Base-by-base conservation (phyloP, 2,888 invertebrate species). In the Limnephilus marmoratus region DNA sequence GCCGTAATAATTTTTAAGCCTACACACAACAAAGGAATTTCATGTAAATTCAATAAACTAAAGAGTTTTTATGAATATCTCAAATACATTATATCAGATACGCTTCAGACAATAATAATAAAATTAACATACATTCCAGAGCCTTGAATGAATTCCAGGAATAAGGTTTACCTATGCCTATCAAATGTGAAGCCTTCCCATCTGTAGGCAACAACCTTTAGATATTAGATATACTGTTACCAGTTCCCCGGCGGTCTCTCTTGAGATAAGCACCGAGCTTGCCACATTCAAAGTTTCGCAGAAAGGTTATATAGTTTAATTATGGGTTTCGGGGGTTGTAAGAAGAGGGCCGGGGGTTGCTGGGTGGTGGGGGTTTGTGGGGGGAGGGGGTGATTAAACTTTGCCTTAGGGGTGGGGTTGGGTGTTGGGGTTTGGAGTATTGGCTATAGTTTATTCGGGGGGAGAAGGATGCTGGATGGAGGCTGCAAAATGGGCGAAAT, bases 281-380 rank as follows among this genome's bases (percentile, higher is more conserved):
- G 92, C 92, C 93, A 92, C 90, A 93, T 93, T 91, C 93, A 93
- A 93, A 93, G 93, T 93, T 93, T 93, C 92, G 86, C 88, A 93
- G 93, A 93, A 93, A 93, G 92, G 93, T 93, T 93, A 90, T 90
- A 91, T 92, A 82, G 90, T 82, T 53, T 90, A 53, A 85, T 82
- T 90, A 85, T 85, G 83, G 90, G 90, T 53, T 90, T 81, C 24
- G 41, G 81, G 91, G 89, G 53, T 83, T 29, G 91, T 90, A 89
- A 89, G 89, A 82, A 89, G 91, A 68, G 68, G 91, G 91, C 80
- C 41, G 82, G 91, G 91, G 83, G 49, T 80, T 34, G 82, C 49
- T 86, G 83, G 91, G 49, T 68, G 68, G n/a, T 68, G 81, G 68
- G 85, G 83, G 90, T 24, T 82, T 18, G 81, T 41, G 81, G 91